Evolutionary conservation across 2,888 invertebrate genomes (phyloP).

Genomic region (Dendrolimus houi): DNA sequence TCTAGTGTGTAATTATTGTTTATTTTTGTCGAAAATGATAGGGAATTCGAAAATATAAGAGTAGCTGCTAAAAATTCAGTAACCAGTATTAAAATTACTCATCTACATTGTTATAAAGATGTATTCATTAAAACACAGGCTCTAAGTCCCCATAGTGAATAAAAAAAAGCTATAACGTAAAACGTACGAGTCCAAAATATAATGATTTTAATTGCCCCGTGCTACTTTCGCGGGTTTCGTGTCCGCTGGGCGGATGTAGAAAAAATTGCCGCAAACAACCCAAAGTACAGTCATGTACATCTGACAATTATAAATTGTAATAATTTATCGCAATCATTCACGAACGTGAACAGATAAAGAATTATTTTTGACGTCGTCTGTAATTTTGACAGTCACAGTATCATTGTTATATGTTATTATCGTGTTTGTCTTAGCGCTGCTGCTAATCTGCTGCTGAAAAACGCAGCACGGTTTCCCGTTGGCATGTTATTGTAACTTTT

Average conservation of each 20-base stretch:
- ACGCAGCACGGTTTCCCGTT: not conserved
- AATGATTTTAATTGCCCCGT: constrained; percentile 37
- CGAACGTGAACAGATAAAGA: not conserved
- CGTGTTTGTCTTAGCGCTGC: not conserved
- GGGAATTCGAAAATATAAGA: no score
- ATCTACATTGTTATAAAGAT: not conserved
- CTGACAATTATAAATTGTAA: constrained; percentile 3
- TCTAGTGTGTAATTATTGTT: no score
- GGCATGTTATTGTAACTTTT: not conserved
- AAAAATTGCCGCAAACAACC: constrained; percentile 29
- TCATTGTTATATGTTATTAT: not conserved
- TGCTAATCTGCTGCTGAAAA: not conserved
- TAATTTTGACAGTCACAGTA: not conserved
- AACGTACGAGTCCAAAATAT: constrained; percentile 13
- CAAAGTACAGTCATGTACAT: constrained; percentile 20
- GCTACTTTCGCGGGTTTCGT: constrained; percentile 38
- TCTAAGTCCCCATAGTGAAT: not conserved
- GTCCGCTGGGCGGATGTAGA: constrained; percentile 37
- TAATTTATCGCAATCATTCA: not conserved
- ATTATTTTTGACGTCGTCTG: not conserved
- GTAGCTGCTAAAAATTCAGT: no score
- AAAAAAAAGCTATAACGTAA: not conserved
- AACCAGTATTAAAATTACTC: no score
- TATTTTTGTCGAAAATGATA: no score
- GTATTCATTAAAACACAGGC: not conserved